phyloP scores from a whole-genome alignment of 1,140 invertebrate genomes.

The Hydropsyche tenuis region DNA sequence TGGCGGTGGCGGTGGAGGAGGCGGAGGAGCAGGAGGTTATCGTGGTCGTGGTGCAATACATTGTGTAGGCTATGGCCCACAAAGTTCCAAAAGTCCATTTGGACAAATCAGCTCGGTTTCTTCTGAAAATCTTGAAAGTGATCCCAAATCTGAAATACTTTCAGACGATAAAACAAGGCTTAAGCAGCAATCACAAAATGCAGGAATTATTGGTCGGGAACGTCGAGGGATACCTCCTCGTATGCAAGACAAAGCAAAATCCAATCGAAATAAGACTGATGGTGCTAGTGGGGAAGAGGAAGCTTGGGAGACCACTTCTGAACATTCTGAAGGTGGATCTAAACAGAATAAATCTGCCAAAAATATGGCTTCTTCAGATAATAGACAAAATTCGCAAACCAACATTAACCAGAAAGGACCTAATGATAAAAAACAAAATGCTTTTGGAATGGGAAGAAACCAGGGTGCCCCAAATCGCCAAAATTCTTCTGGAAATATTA shows the following conservation, averaged over 20 bases:
- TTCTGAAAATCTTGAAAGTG: slow-evolving; percentile 57
- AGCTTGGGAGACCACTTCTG: slow-evolving; percentile 73
- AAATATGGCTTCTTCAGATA: not conserved
- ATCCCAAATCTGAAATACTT: slow-evolving; percentile 58
- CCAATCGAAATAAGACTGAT: slow-evolving; percentile 44
- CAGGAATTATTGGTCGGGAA: slow-evolving; percentile 66
- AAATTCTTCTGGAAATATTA: slow-evolving; percentile 44
- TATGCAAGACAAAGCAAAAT: slow-evolving; percentile 51
- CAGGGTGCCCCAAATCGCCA: slow-evolving; percentile 49
- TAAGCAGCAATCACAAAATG: slow-evolving; percentile 71
- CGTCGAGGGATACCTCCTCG: slow-evolving; percentile 50
- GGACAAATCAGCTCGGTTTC: slow-evolving; percentile 65
- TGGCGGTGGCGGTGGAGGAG: slow-evolving; percentile 66
- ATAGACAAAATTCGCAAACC: not conserved
- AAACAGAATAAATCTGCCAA: slow-evolving; percentile 49
- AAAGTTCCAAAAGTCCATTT: slow-evolving; percentile 78
- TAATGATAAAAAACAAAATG: slow-evolving; percentile 28
- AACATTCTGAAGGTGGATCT: slow-evolving; percentile 66
- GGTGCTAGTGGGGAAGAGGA: slow-evolving; percentile 65
- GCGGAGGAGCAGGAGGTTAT: slow-evolving; percentile 59
- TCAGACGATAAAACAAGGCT: slow-evolving; percentile 72
- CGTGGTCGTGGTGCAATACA: slow-evolving; percentile 55
- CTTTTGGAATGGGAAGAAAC: slow-evolving; percentile 18
- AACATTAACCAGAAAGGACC: not conserved
- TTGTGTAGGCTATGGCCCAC: slow-evolving; percentile 76